Evolutionary conservation across 23 tunicate genomes (phyloP).

Genomic region (Phallusia fumigata): DNA sequence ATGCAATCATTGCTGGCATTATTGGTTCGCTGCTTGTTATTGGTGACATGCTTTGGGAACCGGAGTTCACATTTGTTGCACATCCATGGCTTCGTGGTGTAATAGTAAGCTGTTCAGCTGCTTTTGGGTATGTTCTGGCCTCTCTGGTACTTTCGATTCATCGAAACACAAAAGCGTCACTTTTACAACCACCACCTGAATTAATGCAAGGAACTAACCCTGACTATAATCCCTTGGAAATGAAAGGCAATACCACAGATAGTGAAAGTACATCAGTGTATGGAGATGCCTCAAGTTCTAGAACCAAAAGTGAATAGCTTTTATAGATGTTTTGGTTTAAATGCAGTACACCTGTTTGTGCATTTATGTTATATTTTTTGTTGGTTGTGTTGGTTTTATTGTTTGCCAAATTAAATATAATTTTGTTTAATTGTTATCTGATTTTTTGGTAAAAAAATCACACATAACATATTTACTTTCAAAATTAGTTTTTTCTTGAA

Average conservation of each 20-base stretch:
- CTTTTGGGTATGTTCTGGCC: slow-evolving; percentile 32
- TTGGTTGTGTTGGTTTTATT: slow-evolving; percentile 4
- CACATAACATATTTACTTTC: too few species aligned
- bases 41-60: slow-evolving; percentile 26
- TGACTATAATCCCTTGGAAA: not conserved
- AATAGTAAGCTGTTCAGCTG: slow-evolving; percentile 11
- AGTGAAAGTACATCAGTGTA: not conserved
- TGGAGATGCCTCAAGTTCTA: not conserved
- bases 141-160: slow-evolving; percentile 20
- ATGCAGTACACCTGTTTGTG: not conserved
- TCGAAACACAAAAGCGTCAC: slow-evolving; percentile 19
- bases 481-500: too few species aligned
- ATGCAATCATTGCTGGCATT: slow-evolving; percentile 25
- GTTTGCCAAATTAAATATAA: not conserved
- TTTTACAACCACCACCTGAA: slow-evolving; percentile 40
- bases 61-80: not conserved
- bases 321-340: not conserved
- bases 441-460: too few species aligned
- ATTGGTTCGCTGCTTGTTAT: slow-evolving; percentile 28
- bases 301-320: not conserved
- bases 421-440: too few species aligned
- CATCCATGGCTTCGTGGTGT: slow-evolving; percentile 36
- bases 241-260: not conserved
- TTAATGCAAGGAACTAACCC: slow-evolving; percentile 6
- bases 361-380: not conserved